Conservation (phyloP, 2,113 vertebrate genomes). For the Tichodroma muraria region DNA sequence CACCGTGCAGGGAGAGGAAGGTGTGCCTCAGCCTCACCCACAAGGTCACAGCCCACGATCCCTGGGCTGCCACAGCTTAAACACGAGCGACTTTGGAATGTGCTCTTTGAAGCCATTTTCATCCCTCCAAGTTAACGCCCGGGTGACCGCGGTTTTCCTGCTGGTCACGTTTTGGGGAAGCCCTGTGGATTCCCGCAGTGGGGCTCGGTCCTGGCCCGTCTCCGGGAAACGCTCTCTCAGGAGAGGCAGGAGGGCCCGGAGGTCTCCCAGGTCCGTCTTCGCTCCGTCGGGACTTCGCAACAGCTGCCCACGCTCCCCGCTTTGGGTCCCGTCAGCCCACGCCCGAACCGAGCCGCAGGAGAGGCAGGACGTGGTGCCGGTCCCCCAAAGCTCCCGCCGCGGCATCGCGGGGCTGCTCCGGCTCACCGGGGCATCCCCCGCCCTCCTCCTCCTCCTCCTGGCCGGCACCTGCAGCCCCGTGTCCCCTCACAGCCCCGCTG, state of each 20-base stretch:
- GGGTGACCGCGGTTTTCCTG: rapidly evolving
- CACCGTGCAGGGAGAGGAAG: too few species aligned
- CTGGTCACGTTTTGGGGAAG: rapidly evolving
- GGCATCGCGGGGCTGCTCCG: too few species aligned
- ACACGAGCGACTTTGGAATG: rapidly evolving
- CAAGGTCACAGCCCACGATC: neutral
- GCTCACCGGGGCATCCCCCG: too few species aligned
- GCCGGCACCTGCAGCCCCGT: too few species aligned
- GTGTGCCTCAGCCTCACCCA: rapidly evolving
- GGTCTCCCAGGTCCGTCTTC: neutral
- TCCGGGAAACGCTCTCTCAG: neutral
- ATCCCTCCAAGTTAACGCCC: rapidly evolving
- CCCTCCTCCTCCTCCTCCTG: too few species aligned
- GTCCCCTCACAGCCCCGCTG: too few species aligned
- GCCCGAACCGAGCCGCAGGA: too few species aligned
- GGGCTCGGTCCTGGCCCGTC: neutral
- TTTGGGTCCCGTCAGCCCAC: too few species aligned
- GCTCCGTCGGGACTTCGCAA: rapidly evolving
- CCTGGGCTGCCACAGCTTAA: too few species aligned
- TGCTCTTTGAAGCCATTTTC: too few species aligned
- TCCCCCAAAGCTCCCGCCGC: too few species aligned
- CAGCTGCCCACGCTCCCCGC: rapidly evolving
- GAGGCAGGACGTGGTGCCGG: rapidly evolving
- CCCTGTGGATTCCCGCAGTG: rapidly evolving
- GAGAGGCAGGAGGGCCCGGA: neutral